A percentile compares a stretch with the other conserved stretches of the same genome.
Conservation (phyloP, 2,888 invertebrate genomes). For the Pollenia angustigena region DNA sequence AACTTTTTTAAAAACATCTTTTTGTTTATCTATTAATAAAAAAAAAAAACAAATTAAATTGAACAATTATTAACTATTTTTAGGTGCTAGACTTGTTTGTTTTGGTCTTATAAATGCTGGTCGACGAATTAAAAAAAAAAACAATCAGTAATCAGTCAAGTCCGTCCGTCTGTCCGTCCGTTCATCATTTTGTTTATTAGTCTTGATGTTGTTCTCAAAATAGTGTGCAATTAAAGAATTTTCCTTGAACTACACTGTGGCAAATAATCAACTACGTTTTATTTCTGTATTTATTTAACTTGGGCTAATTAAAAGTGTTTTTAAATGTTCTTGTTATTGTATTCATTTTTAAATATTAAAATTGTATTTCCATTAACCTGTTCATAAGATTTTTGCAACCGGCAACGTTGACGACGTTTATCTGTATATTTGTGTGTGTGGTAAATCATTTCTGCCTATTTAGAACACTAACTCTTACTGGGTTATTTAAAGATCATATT, state of each 20-base stretch:
- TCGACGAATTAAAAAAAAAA: conserved; percentile 34
- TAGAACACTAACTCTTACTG: background rate
- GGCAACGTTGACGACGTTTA: background rate
- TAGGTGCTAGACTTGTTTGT: conserved; percentile 36
- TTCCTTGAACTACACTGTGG: conserved; percentile 79
- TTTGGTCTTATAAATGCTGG: conserved; percentile 36
- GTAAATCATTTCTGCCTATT: conserved; percentile 12
- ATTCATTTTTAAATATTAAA: conserved; percentile 15
- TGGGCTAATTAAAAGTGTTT: conserved; percentile 55
- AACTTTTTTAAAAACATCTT: conserved; percentile 50
- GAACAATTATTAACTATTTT: conserved; percentile 35
- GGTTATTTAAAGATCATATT: conserved; percentile 17
- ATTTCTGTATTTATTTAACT: conserved; percentile 25
- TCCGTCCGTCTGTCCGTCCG: background rate
- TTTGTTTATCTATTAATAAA: conserved; percentile 23
- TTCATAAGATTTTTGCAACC: conserved; percentile 55
- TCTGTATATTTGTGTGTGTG: conserved; percentile 6
- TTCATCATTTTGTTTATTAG: conserved; percentile 12
- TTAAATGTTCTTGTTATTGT: conserved; percentile 19
- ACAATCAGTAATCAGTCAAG: conserved; percentile 38
- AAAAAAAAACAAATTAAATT: background rate
- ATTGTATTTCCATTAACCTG: conserved; percentile 55
- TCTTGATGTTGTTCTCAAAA: conserved; percentile 36
- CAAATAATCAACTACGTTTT: conserved; percentile 38
- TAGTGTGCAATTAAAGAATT: conserved; percentile 79